Evolutionary conservation across 2,888 invertebrate species (phyloP).

Genomic region (Physocephala rufipes): DNA sequence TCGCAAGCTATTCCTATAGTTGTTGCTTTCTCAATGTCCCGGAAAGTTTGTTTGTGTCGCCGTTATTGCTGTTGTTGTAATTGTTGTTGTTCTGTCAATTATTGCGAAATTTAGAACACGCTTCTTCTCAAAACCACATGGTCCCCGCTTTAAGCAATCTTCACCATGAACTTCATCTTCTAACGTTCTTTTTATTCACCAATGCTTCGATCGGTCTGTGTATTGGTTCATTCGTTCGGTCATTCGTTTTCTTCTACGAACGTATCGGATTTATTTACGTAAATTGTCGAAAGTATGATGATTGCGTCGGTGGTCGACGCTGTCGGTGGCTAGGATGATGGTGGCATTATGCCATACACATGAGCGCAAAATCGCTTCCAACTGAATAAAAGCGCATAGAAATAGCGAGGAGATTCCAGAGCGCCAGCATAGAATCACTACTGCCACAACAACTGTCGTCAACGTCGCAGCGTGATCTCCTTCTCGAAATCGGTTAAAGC

Average conservation of each 20-base stretch:
- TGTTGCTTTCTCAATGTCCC: slow-evolving; percentile 5
- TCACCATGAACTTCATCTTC: not conserved
- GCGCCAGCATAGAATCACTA: not conserved
- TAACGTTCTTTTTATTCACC: not conserved
- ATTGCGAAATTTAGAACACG: slow-evolving; percentile 58
- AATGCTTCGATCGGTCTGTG: not conserved
- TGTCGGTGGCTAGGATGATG: not conserved
- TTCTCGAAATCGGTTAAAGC: not conserved
- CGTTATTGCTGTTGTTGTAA: slow-evolving; percentile 38
- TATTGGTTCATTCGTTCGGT: not conserved
- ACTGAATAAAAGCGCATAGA: not conserved
- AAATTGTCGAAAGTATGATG: not conserved
- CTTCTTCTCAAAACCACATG: slow-evolving; percentile 33
- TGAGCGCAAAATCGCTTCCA: slow-evolving; percentile 13
- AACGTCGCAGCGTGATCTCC: not conserved
- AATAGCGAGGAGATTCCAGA: slow-evolving; percentile 5
- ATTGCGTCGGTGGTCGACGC: not conserved
- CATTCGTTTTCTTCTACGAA: too few relatives aligned
- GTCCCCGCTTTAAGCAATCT: not conserved
- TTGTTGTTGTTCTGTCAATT: slow-evolving; percentile 55
- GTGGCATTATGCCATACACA: slow-evolving; percentile 8
- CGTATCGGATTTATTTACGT: not conserved
- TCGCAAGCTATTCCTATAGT: slow-evolving; percentile 13
- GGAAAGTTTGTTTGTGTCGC: not conserved
- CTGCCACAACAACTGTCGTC: not conserved